Evolutionary conservation across 2,888 invertebrate species (phyloP), one percentile per base, ranked within the genome.

Genomic region (Gymnosoma rotundatum): DNA sequence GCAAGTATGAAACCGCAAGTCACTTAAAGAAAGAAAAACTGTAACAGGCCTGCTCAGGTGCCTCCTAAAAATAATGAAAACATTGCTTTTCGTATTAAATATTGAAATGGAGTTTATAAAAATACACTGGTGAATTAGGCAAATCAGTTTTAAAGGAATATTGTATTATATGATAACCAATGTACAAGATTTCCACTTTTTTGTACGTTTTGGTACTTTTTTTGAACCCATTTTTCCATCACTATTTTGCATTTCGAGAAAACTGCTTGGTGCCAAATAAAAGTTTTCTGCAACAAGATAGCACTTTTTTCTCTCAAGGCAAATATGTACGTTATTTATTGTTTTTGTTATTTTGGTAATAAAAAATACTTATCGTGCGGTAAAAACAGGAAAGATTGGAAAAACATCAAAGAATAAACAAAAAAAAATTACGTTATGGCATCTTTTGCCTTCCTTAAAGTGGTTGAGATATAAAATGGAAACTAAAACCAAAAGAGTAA

Each of bases 311-410:
- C 21, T 50, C 18, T n/a, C 38, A 42, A 60, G 36, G 20, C 50
- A 20, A 52, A 18, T 3, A 52, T 61, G 18, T 3, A 52, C 54
- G 18, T 56, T 54, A 56, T 78, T 56, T 54, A 56, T 78, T 63
- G 56, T 42, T n/a, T 52, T 42, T 61, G 36, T 50, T 76, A 52
- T 75, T 80, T 76, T 76, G 72, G 66, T 54, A 45, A 81, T 78
- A 78, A 81, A 64, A 84, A 78, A 74, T 81, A 78, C 74, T 74
- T 84, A 81, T 81, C 84, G 69, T 73, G 81, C 75, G 69, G 78
- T 66, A 78, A 76, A 67, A 78, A 74, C 70, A 80, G 80, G 83
- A 83, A 75, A 76, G 72, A 63, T 64, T 52, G 32, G 12, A 63
- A 56, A 60, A 78, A 78, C 58, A 52, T 42, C 50, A 75, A 52